These are phyloP conservation scores for Leptodactylus fuscus DNA, from an alignment of 2,113 vertebrate genomes.

Conservation along the genomic window DNA sequence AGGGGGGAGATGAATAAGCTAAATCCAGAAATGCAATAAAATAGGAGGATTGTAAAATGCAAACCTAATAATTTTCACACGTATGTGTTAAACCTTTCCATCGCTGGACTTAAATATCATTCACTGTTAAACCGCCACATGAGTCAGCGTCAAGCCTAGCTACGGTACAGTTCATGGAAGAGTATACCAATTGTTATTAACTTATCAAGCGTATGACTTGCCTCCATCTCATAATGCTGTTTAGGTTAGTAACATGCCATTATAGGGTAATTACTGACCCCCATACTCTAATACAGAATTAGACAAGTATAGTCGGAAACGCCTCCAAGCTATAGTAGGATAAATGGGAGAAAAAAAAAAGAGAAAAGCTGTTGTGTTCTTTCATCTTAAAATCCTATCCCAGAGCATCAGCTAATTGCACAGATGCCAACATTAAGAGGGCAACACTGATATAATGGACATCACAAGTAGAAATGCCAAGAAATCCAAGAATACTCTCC, in stretches of 20 bases:
- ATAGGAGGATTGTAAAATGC: constrained; percentile 8
- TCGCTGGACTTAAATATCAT: neutral
- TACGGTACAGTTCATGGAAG: neutral
- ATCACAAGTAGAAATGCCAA: constrained; percentile 16
- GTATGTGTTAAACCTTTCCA: neutral
- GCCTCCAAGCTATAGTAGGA: constrained; percentile 30
- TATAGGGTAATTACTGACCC: constrained; percentile 31
- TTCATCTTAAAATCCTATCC: constrained; percentile 46
- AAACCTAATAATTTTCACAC: constrained; percentile 23
- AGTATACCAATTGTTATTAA: neutral
- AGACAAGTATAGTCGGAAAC: constrained; percentile 36
- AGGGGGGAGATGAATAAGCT: constrained; percentile 34
- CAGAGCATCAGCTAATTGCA: constrained; percentile 14
- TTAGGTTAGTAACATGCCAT: constrained; percentile 20
- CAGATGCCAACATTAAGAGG: constrained; percentile 39
- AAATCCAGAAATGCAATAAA: constrained; percentile 18
- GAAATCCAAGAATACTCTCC: neutral
- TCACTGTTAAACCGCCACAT: neutral
- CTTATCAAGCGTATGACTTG: neutral
- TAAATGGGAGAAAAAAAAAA: constrained; percentile 24
- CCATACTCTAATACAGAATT: constrained; percentile 27
- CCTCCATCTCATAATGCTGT: neutral
- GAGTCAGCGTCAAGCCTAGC: neutral
- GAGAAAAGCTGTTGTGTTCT: constrained; percentile 35
- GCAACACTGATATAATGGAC: constrained; percentile 27